phyloP scores from a whole-genome alignment of 2,888 invertebrate genomes.

The Herminia tarsipennalis region DNA sequence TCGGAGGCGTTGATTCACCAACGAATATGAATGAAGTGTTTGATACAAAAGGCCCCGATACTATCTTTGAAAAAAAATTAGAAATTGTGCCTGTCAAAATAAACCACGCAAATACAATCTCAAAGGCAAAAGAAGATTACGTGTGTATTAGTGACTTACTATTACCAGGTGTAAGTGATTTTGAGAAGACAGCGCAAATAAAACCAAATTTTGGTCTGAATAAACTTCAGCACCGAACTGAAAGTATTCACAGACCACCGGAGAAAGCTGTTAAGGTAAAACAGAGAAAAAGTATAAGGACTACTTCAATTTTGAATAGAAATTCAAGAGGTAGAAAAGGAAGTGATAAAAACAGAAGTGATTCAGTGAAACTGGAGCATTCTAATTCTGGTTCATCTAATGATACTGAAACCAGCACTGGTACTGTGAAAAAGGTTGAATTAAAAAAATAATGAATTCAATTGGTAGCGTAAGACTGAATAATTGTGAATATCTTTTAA shows the following conservation, averaged over 20 bases:
- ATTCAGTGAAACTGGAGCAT: constrained; percentile 70
- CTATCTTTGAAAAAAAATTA: constrained; percentile 69
- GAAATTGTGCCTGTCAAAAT: constrained; percentile 80
- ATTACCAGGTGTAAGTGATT: constrained; percentile 66
- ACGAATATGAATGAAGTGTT: constrained; percentile 65
- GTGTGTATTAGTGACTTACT: constrained; percentile 72
- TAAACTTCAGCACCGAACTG: constrained; percentile 74
- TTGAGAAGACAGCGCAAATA: constrained; percentile 76
- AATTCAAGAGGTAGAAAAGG: constrained; percentile 55
- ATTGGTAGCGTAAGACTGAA: constrained; percentile 16
- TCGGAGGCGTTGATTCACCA: constrained; percentile 77
- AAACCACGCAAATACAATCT: constrained; percentile 57
- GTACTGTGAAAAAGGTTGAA: constrained; percentile 75
- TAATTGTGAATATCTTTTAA: neutral
- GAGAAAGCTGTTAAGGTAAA: constrained; percentile 76
- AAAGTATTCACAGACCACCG: constrained; percentile 74
- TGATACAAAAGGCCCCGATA: constrained; percentile 78
- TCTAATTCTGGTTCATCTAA: constrained; percentile 87
- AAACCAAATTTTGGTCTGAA: constrained; percentile 76
- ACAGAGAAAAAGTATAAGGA: constrained; percentile 64
- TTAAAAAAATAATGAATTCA: constrained; percentile 52
- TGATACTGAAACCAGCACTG: constrained; percentile 81
- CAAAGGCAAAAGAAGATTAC: constrained; percentile 69
- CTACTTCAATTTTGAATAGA: constrained; percentile 63
- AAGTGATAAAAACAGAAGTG: constrained; percentile 54